A percentile compares a stretch with the other conserved stretches of the same genome.
Evolutionary conservation across 2,888 invertebrate genomes (phyloP).

Genomic region (Drosophila mercatorum): DNA sequence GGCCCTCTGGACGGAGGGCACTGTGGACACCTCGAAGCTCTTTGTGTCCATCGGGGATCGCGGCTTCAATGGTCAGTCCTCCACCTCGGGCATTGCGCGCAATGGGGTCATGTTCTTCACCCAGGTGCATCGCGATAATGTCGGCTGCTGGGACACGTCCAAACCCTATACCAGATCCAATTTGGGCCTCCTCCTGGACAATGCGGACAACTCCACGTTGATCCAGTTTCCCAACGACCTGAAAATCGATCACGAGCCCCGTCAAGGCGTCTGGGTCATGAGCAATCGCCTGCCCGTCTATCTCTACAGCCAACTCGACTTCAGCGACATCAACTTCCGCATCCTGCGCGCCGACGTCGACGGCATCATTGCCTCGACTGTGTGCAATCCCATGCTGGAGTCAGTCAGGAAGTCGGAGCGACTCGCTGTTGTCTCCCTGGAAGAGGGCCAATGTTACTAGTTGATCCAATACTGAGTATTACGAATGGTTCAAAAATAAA

Average conservation of each 20-base stretch:
- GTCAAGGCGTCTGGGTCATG: slow-evolving; percentile 90
- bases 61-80: slow-evolving; percentile 88
- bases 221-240: slow-evolving; percentile 93
- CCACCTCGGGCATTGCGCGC: slow-evolving; percentile 89
- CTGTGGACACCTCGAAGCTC: slow-evolving; percentile 76
- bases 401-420: slow-evolving; percentile 16
- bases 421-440: slow-evolving; percentile 39
- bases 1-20: slow-evolving; percentile 83
- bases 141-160: slow-evolving; percentile 92
- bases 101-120: slow-evolving; percentile 91
- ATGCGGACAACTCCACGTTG: slow-evolving; percentile 80
- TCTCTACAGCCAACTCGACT: slow-evolving; percentile 88
- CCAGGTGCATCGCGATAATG: slow-evolving; percentile 89
- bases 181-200: slow-evolving; percentile 84
- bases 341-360: slow-evolving; percentile 88
- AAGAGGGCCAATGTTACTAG: slow-evolving; percentile 69
- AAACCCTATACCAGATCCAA: slow-evolving; percentile 89
- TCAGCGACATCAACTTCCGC: slow-evolving; percentile 89
- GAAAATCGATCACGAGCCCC: slow-evolving; percentile 88
- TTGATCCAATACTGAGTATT: not conserved
- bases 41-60: slow-evolving; percentile 85
- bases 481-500: too few relatives aligned
- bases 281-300: slow-evolving; percentile 91
- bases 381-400: slow-evolving; percentile 87
- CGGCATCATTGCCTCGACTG: slow-evolving; percentile 88